phyloP scores from a whole-genome alignment of 23 tunicate species.

The Clavelina lepadiformis region DNA sequence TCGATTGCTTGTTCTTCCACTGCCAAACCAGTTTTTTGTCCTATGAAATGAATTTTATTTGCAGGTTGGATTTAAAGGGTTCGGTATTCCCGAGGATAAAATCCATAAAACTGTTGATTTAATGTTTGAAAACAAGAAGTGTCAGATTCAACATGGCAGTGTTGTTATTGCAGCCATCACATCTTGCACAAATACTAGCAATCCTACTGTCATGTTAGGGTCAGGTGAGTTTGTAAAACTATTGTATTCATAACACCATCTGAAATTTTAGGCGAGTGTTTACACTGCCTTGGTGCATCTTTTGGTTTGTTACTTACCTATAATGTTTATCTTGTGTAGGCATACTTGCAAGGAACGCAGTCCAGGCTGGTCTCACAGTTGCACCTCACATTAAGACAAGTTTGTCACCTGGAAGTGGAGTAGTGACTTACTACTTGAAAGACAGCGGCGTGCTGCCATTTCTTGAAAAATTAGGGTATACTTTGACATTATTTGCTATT shows the following conservation, averaged over 20 bases:
- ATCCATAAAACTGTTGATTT: constrained; percentile 27
- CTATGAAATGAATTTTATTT: background rate
- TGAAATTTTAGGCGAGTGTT: background rate
- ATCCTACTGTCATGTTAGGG: constrained; percentile 98
- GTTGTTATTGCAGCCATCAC: constrained; percentile 96
- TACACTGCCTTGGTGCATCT: background rate
- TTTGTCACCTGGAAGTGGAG: constrained; percentile 96
- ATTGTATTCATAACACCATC: background rate
- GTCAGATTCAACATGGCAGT: constrained; percentile 66
- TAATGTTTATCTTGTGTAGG: constrained; percentile 43
- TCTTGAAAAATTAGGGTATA: constrained; percentile 83
- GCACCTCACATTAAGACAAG: constrained; percentile 89
- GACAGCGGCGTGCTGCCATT: constrained; percentile 81
- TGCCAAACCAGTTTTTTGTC: background rate
- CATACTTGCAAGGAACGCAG: constrained; percentile 86
- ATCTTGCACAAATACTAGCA: constrained; percentile 89
- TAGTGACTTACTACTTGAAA: constrained; percentile 84
- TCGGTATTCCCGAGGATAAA: constrained; percentile 59
- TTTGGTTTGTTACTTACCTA: background rate
- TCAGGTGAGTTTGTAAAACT: constrained; percentile 79
- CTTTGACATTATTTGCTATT: too few species aligned
- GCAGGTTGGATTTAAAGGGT: constrained; percentile 95
- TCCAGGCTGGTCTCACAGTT: constrained; percentile 72
- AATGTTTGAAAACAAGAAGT: constrained; percentile 40
- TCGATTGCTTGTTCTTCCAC: background rate